These are phyloP conservation scores for Leptinotarsa lineolata DNA, from an alignment of 1,140 invertebrate species.

Conservation along the genomic window DNA sequence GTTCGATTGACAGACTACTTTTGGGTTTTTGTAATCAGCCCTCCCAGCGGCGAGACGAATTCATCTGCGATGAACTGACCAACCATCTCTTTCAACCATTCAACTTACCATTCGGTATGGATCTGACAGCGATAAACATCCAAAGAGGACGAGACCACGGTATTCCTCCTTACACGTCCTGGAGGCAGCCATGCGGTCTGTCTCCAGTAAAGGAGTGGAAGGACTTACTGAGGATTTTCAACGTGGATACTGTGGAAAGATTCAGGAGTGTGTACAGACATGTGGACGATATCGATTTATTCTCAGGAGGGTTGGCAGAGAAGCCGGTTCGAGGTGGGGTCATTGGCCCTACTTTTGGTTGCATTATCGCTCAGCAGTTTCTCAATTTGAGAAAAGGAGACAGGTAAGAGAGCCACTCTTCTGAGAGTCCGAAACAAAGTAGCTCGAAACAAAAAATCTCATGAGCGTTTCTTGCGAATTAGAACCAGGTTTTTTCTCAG, in stretches of 20 bases:
- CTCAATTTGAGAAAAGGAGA: constrained; percentile 85
- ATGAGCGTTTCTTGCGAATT: no score
- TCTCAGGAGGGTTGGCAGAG: constrained; percentile 85
- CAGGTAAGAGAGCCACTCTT: constrained; percentile 30
- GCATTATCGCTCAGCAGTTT: constrained; percentile 94
- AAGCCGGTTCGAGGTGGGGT: constrained; percentile 78
- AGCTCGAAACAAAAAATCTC: neutral
- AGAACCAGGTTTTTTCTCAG: no score
- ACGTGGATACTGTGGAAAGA: constrained; percentile 66
- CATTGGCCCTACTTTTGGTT: constrained; percentile 94
- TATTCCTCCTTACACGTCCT: constrained; percentile 80
- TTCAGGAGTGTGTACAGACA: constrained; percentile 69
- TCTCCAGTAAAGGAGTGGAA: constrained; percentile 72
- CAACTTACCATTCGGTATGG: constrained; percentile 82
- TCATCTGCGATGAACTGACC: constrained; percentile 91
- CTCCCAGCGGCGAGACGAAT: constrained; percentile 93
- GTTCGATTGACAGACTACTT: constrained; percentile 84
- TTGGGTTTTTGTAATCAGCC: constrained; percentile 83
- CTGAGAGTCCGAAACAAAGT: neutral
- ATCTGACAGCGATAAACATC: constrained; percentile 82
- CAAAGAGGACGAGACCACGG: constrained; percentile 63
- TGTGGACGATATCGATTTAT: constrained; percentile 90
- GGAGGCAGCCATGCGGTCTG: constrained; percentile 80
- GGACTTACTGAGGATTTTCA: constrained; percentile 75
- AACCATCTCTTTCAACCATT: constrained; percentile 92